Evolutionary conservation across 2,888 invertebrate genomes (phyloP), one percentile per base, ranked within the genome.

Genomic region (Apodemia hepburni): DNA sequence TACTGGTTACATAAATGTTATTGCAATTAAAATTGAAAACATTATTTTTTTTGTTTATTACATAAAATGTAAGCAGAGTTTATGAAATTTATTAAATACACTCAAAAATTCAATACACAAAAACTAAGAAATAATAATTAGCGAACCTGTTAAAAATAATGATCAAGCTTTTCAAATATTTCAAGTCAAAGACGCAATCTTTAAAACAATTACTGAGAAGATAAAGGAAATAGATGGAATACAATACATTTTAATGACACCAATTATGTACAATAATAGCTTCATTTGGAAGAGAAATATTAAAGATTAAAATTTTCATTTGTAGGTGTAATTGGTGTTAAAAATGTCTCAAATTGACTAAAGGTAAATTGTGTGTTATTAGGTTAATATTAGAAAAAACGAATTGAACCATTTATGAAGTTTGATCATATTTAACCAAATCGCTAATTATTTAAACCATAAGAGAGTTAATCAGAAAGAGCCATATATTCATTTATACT

Each of bases 81-180:
- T 58, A 61, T 61, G 18, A 51, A 51, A 22, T 51, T 51, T 18
- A 9, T 45, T 45, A 58, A 58, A 61, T 58, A 61, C 61, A 45
- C 45, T 58, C 57, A 29, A 61, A 45, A 58, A 61, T 61, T 61
- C 61, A 61, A 61, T 61, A 58, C 29, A 42, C 38, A 47, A 22
- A 61, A 57, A 42, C 49, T 27, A 57, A 61, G 22, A 38, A 59
- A 59, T 17, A 58, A 57, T 42, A 61, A 54, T 61, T 54, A 57
- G 57, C 42, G 35, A n/a, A 57, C 57, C 27, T 29, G 57, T 61
- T 61, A 57, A 57, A 61, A 61, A 57, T 61, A 61, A 57, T 57
- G 61, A 61, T 38, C 54, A 54, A 12, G 42, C 29, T 17, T 22
- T 57, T 22, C 29, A 54, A 61, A 38, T 18, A 22, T 27, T 51